These are phyloP conservation scores for Hemitrygon akajei DNA, from an alignment of 2,797 vertebrate genomes.

Conservation along the genomic window DNA sequence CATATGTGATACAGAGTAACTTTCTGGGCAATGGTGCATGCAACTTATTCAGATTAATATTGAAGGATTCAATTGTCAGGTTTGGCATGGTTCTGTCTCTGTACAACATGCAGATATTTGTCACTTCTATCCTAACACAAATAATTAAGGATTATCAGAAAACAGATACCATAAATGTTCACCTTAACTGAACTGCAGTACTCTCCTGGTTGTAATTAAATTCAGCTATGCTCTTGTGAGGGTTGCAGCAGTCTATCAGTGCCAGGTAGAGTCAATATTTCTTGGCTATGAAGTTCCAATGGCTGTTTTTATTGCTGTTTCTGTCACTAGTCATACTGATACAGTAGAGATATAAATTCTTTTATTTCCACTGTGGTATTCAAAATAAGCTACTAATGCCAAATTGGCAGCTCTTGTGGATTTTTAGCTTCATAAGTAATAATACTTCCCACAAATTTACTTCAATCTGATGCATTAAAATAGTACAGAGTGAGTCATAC, in stretches of 20 bases:
- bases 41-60: not conserved
- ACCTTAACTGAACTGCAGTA: not conserved
- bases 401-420: constrained; percentile 30
- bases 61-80: not conserved
- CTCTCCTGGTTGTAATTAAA: constrained; percentile 1
- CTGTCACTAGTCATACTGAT: constrained; percentile 33
- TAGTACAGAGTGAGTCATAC: not conserved
- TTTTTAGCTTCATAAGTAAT: constrained; percentile 32
- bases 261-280: not conserved
- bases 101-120: too few species aligned
- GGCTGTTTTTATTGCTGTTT: constrained; percentile 25
- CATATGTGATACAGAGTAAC: not conserved
- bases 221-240: not conserved
- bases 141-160: not conserved
- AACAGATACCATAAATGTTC: constrained; percentile 3
- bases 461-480: constrained; percentile 24
- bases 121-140: not conserved
- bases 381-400: constrained; percentile 17
- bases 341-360: constrained; percentile 35
- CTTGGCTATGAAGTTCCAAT: constrained; percentile 25
- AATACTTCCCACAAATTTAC: constrained; percentile 26
- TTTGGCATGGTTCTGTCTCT: not conserved
- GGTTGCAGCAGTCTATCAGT: not conserved
- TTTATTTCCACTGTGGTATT: constrained; percentile 32
- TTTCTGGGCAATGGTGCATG: not conserved